Evolutionary conservation across 1,140 invertebrate species (phyloP).

Genomic region (Oscheius sp.): DNA sequence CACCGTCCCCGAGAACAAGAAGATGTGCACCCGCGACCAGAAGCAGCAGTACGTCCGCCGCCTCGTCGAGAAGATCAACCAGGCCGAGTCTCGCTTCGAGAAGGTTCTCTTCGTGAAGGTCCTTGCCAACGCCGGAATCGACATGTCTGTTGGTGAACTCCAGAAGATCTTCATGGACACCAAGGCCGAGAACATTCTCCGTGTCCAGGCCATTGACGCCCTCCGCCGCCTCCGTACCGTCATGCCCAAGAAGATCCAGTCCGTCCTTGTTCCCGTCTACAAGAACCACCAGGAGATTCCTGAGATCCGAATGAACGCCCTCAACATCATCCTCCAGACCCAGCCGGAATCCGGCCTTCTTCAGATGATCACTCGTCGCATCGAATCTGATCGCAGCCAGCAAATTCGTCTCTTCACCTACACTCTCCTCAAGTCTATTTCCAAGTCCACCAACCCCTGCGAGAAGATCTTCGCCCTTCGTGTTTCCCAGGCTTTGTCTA

Average conservation of each 20-base stretch:
- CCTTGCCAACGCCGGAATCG: conserved; percentile 53
- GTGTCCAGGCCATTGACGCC: conserved; percentile 53
- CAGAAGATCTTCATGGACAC: conserved; percentile 50
- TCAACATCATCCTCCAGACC: conserved; percentile 47
- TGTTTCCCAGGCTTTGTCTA: conserved; percentile 7
- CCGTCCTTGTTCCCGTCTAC: conserved; percentile 51
- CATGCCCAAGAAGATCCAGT: conserved; percentile 52
- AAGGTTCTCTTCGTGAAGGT: conserved; percentile 53
- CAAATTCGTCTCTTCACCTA: conserved; percentile 51
- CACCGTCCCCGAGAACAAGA: conserved; percentile 25
- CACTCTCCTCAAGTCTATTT: conserved; percentile 38
- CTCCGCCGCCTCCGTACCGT: conserved; percentile 44
- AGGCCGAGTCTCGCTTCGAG: conserved; percentile 41
- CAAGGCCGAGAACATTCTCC: conserved; percentile 40
- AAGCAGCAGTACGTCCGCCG: conserved; percentile 49
- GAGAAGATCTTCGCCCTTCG: conserved; percentile 34
- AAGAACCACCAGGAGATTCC: conserved; percentile 47
- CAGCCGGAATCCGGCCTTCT: conserved; percentile 42
- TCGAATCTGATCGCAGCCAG: conserved; percentile 44
- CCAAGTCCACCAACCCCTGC: conserved; percentile 44
- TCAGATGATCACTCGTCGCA: conserved; percentile 48
- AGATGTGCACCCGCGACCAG: conserved; percentile 40
- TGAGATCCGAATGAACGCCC: conserved; percentile 51
- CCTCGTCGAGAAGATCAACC: conserved; percentile 41
- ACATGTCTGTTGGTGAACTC: conserved; percentile 43